Evolutionary conservation across 2,113 vertebrate genomes (phyloP).

Genomic region (Ciconia boyciana): DNA sequence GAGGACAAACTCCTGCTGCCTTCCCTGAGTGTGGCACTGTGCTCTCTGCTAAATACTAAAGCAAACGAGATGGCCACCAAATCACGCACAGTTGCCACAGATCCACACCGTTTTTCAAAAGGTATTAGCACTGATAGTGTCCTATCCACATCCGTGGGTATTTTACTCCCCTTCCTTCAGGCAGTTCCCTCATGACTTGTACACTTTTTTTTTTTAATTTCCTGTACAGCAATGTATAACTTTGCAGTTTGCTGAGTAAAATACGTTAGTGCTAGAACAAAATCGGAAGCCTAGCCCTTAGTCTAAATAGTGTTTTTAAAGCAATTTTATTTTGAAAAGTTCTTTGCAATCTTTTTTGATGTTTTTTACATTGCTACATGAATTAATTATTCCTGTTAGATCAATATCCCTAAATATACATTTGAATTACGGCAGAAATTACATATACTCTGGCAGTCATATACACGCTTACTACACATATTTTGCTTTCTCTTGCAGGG

Average conservation of each 20-base stretch:
- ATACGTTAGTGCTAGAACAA: not conserved
- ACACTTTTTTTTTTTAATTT: not conserved
- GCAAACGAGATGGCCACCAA: not conserved
- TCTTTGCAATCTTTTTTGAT: not conserved
- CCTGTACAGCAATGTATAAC: not conserved
- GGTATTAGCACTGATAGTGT: not conserved
- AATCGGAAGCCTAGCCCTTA: not conserved
- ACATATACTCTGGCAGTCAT: not conserved
- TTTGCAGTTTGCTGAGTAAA: not conserved
- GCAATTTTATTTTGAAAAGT: not conserved
- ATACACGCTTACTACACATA: rapidly evolving
- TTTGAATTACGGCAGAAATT: not conserved
- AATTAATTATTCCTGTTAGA: not conserved
- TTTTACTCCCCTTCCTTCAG: not conserved
- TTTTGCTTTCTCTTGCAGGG: not conserved
- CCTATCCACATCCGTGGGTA: rapidly evolving
- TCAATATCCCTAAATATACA: not conserved
- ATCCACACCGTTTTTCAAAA: not conserved
- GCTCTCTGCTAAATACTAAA: not conserved
- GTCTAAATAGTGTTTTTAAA: not conserved
- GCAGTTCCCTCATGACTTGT: not conserved
- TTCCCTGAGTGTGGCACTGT: rapidly evolving
- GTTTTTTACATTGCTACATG: not conserved
- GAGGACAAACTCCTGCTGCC: not conserved
- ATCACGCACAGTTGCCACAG: not conserved